Evolutionary conservation across 2,888 invertebrate species (phyloP).

Genomic region (Dasypogon diadema): DNA sequence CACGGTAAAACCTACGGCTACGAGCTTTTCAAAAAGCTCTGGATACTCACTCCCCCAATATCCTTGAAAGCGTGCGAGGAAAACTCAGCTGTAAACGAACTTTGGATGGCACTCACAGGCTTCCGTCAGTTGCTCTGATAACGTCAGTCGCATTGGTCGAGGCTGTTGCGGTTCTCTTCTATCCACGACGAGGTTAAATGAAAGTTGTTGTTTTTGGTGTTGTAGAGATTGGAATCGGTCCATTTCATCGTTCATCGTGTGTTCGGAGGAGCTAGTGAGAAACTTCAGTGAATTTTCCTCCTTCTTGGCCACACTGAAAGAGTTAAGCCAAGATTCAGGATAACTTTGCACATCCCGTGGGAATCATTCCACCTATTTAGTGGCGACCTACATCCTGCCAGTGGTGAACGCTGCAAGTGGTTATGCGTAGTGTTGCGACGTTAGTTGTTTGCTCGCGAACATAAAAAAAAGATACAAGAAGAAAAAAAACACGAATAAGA

Average conservation of each 20-base stretch:
- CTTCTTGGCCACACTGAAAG: not conserved
- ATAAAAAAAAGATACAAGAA: not conserved
- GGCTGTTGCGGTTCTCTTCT: not conserved
- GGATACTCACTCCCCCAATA: too few relatives aligned
- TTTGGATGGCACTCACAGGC: not conserved
- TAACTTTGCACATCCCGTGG: constrained; percentile 26
- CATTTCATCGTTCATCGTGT: not conserved
- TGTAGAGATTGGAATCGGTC: constrained; percentile 24
- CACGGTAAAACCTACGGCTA: too few relatives aligned
- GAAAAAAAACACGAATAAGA: constrained; percentile 1
- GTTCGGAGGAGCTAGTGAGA: not conserved
- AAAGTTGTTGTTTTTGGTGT: constrained; percentile 2
- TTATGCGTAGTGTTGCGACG: constrained; percentile 18
- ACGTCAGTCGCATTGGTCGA: constrained; percentile 33
- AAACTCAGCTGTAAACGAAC: constrained; percentile 9
- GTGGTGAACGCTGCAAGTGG: constrained; percentile 36
- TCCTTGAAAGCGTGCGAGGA: not conserved
- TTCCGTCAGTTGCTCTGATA: constrained; percentile 44
- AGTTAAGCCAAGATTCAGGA: not conserved
- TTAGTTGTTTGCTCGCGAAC: constrained; percentile 29
- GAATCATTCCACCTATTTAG: constrained; percentile 22
- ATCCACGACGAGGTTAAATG: not conserved
- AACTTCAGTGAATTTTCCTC: constrained; percentile 9
- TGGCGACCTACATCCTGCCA: constrained; percentile 37
- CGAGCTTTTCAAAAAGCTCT: too few relatives aligned